Conservation (phyloP, 2,797 vertebrate species). For the Mus caroli region DNA sequence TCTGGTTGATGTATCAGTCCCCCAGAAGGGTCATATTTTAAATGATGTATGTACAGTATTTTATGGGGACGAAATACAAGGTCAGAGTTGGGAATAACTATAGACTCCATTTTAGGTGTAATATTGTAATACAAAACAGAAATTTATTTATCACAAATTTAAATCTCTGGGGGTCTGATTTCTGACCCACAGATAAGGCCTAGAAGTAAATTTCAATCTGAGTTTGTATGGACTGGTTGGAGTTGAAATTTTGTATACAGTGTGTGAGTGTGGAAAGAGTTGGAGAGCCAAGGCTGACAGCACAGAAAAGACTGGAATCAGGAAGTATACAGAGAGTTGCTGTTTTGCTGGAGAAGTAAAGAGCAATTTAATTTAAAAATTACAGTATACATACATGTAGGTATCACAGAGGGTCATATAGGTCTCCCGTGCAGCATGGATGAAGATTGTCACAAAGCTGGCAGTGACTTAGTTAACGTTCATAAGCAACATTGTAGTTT, state of each 20-base stretch:
- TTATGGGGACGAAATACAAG: conserved; percentile 22
- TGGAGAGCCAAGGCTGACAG: background rate
- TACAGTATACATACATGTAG: background rate
- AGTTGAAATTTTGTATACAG: background rate
- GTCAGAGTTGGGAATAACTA: background rate
- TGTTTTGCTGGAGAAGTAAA: background rate
- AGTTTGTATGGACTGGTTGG: background rate
- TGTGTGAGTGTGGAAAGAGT: background rate
- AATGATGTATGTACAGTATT: background rate
- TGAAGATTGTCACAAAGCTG: conserved; percentile 40
- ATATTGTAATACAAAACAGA: background rate
- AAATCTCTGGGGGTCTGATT: background rate
- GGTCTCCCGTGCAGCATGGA: background rate
- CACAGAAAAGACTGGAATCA: background rate
- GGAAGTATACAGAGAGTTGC: background rate
- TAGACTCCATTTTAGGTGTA: conserved; percentile 11
- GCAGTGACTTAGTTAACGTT: background rate
- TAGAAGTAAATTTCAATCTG: background rate
- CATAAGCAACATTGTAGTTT: background rate
- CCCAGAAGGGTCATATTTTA: background rate
- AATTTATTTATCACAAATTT: background rate
- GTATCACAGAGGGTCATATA: background rate
- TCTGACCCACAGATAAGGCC: background rate
- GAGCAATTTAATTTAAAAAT: background rate
- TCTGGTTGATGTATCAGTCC: background rate